Evolutionary conservation across 2,888 invertebrate genomes (phyloP), one percentile per base, ranked within the genome.

Genomic region (Polymixis flavicincta): DNA sequence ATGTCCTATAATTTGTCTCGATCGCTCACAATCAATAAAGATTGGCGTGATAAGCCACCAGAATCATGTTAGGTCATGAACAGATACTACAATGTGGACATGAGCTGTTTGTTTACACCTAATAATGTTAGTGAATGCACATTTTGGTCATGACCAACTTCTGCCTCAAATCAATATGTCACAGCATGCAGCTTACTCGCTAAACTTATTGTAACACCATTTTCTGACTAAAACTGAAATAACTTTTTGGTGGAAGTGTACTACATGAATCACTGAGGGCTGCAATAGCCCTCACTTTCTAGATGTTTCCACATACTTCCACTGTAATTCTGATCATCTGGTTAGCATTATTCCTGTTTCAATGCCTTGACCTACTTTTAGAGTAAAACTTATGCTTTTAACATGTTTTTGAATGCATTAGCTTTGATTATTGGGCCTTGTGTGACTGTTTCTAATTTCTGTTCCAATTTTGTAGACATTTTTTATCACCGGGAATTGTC

Each of bases 1-100:
- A 65, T 70, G 67, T 66, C 14, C 45, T 81, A 64, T 71, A 74
- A 78, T 76, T 78, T 78, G 42, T 70, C 73, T 63, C 68, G 68
- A 76, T 76, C 77, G 67, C 60, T 64, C 5, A 25, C 74, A 89
- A 88, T 89, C 88, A 88, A 87, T 88, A 85, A 76, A 83, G 79
- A 83, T 82, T 80, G 68, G n/a, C 32, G 42, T 80, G 87, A 74
- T 87, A 80, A 73, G 70, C 61, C 66, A 70, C 61, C 59, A 60
- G 75, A 60, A 76, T 72, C 65, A 55, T 59, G 72, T 77, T 88
- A 83, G 78, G 74, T 85, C 79, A 85, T 72, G 78, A 78, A 78
- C 65, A 76, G 54, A 65, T 55, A 72, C 11, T 67, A 60, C n/a
- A 63, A 32, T 50, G 65, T 64, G 67, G 32, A 52, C 74, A 45